Conservation (phyloP, 2,113 vertebrate species). For the Taxidea taxus region DNA sequence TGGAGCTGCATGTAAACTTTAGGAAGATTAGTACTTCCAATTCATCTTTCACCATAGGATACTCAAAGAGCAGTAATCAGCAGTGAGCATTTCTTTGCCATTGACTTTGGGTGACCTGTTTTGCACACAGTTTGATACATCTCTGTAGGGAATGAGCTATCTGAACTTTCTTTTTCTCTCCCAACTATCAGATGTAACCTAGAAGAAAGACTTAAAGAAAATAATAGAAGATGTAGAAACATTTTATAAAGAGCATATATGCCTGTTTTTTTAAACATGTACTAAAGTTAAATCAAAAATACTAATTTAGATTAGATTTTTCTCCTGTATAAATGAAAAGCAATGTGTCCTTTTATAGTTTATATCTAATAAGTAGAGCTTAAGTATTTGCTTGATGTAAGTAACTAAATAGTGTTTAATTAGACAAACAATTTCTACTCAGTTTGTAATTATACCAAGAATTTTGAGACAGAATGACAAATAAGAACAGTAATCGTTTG, state of each 20-base stretch:
- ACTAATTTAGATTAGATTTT: background rate
- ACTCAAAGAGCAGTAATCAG: background rate
- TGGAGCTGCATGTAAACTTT: background rate
- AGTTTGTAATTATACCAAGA: background rate
- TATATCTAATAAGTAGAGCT: background rate
- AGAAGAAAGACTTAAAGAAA: background rate
- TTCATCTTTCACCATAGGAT: background rate
- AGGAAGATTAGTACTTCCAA: background rate
- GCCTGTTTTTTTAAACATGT: background rate
- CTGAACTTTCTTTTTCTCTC: background rate
- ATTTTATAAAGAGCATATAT: background rate
- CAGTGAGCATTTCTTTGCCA: background rate
- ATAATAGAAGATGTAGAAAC: background rate
- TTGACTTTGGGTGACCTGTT: background rate
- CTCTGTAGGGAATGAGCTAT: background rate
- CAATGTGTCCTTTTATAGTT: background rate
- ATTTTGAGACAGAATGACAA: background rate
- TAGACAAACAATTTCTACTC: background rate
- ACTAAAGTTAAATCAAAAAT: background rate
- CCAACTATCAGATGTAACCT: background rate
- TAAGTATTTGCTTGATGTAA: background rate
- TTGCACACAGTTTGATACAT: background rate
- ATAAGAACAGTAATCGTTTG: background rate
- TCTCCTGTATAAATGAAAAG: background rate
- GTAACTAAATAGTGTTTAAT: background rate